Base-by-base conservation (phyloP, 2,113 vertebrate species). In the Oreochromis tanganicae region DNA sequence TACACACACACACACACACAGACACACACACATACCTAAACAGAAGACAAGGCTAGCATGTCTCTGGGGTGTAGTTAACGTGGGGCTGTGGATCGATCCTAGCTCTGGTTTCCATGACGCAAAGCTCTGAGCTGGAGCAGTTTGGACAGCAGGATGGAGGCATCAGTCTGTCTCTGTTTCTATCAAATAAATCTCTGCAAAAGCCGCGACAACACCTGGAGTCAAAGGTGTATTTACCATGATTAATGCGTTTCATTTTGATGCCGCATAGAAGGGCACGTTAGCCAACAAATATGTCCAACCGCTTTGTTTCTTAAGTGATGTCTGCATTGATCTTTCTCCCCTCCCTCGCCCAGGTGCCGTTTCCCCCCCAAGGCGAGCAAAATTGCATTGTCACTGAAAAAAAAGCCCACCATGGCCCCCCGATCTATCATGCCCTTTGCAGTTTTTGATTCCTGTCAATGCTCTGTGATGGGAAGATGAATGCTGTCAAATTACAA, bases 61-160 rank as follows among this genome's bases (percentile, higher is more conserved):
- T 94, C 94, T 93, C 95, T 86, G 85, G 95, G 95, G 95, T 93
- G 95, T 89, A 94, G 94, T 95, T 96, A 95, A 86, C 87, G 87
- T 85, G 89, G 88, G 87, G 89, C 88, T 88, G 90, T 34, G 81
- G 87, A 96, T 95, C 94, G 91, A 96, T 96, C 85, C 86, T 5
- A 86, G 93, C 92, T 96, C 94, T 91, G 92, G 94, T 96, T 94
- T 95, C 95, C 83, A 83, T 95, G 93, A 95, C 90, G 87, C 91
- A 93, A 88, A 82, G 88, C 95, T 89, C 84, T 56, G 75, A 92
- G 93, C 86, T 83, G 88, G 86, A 89, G 80, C 89, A 73, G 91
- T 87, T 85, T 57, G 89, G 91, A 87, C 91, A 78, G 86, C 80
- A 83, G 87, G 92, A 91, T 85, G 73, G 91, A 90, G 82, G 73